These are phyloP conservation scores for Prosapia bicincta DNA, from an alignment of 2,888 invertebrate genomes.

Conservation along the genomic window DNA sequence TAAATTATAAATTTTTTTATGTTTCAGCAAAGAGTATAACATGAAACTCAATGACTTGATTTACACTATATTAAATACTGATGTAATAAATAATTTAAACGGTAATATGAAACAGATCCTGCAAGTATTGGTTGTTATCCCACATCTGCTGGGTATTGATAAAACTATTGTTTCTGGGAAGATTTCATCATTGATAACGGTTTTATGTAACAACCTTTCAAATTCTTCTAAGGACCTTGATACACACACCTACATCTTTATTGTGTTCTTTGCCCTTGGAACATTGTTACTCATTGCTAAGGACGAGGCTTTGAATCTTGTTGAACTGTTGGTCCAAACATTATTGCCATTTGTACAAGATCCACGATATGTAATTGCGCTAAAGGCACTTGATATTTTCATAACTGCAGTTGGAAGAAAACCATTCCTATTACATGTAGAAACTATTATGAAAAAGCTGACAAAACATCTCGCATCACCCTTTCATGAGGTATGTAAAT, in stretches of 20 bases:
- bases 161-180: neutral
- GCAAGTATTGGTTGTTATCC: neutral
- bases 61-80: neutral
- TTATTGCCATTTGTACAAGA: neutral
- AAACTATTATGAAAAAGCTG: conserved; percentile 48
- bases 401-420: conserved; percentile 49
- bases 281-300: neutral
- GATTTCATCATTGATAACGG: neutral
- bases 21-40: neutral
- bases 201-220: neutral
- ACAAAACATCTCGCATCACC: conserved; percentile 63
- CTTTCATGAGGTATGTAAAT: conserved; percentile 58
- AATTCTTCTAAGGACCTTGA: neutral
- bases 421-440: conserved; percentile 43
- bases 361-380: conserved; percentile 46
- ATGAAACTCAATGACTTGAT: neutral
- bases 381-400: conserved; percentile 56
- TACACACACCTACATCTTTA: neutral
- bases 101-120: neutral
- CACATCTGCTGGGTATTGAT: neutral
- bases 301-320: neutral
- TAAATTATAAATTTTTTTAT: too few relatives aligned
- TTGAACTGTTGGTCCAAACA: neutral
- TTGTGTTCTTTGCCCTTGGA: neutral
- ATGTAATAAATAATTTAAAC: neutral